Evolutionary conservation across 2,888 invertebrate species (phyloP), one percentile per base, ranked within the genome.

Genomic region (Eupithecia insigniata): DNA sequence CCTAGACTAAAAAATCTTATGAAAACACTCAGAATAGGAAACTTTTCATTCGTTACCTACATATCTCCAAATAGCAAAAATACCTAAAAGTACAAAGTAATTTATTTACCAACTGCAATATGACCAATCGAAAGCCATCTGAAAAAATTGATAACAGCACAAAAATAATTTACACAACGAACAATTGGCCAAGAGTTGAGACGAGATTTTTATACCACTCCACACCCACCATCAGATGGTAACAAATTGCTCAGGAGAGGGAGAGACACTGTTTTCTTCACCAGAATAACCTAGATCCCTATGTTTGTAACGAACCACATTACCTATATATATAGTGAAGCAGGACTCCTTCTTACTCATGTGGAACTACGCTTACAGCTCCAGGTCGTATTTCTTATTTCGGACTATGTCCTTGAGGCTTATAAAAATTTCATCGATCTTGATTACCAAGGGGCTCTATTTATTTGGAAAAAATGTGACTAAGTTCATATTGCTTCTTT

Each of bases 111-210:
- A 60, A 39, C 18, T 43, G 65, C 51, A n/a, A 70, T 60, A 55
- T 58, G 26, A 68, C 66, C 71, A 67, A 72, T 75, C 58, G 72
- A 68, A 22, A 22, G 46, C 58, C 34, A 55, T 60, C 55, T 39
- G 62, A 64, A 39, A n/a, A 68, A 58, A 66, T 69, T 55, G 64
- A 74, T 67, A 55, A 70, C 58, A 62, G 67, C 69, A 32, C 65
- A 64, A 64, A 26, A 30, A 22, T 22, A 51, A 8, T 10, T 22
- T n/a, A 12, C 22, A 26, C 22, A 55, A 26, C 55, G 26, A 55
- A 26, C 26, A 26, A 55, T 14, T 14, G 22, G 55, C 26, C 55
- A 55, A 55, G 55, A 51, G 51, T 22, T 12, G 1, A 14, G 55
- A 12, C 22, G 14, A 12, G 5, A 55, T 26, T n/a, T n/a, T n/a